Percentiles rank a stretch among this genome's conserved stretches.
Evolutionary conservation across 2,888 invertebrate genomes (phyloP).

Genomic region (Homarus gammarus): DNA sequence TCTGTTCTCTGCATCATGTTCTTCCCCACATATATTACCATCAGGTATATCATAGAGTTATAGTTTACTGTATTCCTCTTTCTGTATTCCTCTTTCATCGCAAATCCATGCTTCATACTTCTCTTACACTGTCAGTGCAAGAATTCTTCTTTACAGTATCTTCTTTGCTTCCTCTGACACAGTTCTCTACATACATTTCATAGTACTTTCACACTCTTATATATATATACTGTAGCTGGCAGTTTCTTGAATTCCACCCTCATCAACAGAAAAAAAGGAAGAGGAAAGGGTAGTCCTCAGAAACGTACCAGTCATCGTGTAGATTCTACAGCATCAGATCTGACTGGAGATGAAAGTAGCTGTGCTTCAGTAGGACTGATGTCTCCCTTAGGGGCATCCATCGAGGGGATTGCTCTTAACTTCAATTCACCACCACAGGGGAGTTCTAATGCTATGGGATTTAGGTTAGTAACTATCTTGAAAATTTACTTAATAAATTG

Average conservation of each 20-base stretch:
- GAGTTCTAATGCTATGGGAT: constrained; percentile 44
- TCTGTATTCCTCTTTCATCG: too few relatives aligned
- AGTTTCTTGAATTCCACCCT: neutral
- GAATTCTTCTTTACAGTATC: neutral
- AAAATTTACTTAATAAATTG: neutral
- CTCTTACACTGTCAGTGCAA: too few relatives aligned
- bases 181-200: constrained; percentile 3
- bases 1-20: too few relatives aligned
- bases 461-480: constrained; percentile 29
- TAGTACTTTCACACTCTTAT: too few relatives aligned
- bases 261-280: constrained; percentile 58
- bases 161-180: neutral
- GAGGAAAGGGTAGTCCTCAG: constrained; percentile 67
- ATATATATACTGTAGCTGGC: neutral
- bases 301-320: constrained; percentile 53
- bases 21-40: too few relatives aligned
- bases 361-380: constrained; percentile 65
- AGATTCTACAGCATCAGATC: constrained; percentile 57
- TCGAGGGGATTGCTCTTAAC: constrained; percentile 55
- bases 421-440: constrained; percentile 63
- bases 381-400: constrained; percentile 46
- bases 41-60: too few relatives aligned
- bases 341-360: constrained; percentile 66
- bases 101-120: too few relatives aligned
- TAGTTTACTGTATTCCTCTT: too few relatives aligned